Conservation (phyloP, 2,797 vertebrate genomes). For the Pseudopleuronectes americanus region DNA sequence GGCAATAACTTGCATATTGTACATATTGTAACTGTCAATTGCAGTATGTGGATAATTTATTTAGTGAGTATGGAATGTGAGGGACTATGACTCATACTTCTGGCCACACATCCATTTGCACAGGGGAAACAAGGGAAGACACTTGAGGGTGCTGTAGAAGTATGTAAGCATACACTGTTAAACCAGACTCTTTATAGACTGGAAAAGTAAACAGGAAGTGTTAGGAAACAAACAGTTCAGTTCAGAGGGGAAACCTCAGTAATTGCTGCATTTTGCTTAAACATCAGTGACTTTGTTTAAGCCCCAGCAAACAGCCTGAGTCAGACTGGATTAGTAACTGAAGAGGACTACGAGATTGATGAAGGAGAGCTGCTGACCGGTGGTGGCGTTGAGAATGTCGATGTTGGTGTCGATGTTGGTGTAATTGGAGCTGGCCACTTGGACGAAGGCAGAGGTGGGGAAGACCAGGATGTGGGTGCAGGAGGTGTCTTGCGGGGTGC, state of each 20-base stretch:
- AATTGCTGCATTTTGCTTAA: constrained; percentile 22
- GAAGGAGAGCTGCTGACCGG: constrained; percentile 85
- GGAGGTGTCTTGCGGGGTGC: constrained; percentile 97
- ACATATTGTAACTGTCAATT: neutral
- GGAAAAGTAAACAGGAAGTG: constrained; percentile 32
- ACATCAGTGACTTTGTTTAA: constrained; percentile 19
- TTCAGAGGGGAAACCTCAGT: constrained; percentile 16
- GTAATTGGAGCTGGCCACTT: constrained; percentile 94
- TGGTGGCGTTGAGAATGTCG: constrained; percentile 95
- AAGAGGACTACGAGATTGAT: neutral
- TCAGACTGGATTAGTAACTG: constrained; percentile 9
- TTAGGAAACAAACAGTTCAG: constrained; percentile 11
- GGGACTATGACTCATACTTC: neutral
- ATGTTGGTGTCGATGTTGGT: constrained; percentile 92
- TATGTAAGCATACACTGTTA: constrained; percentile 11
- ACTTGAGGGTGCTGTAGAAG: constrained; percentile 7
- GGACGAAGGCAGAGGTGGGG: constrained; percentile 95
- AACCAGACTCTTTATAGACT: constrained; percentile 16
- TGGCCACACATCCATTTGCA: constrained; percentile 22
- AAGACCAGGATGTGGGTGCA: constrained; percentile 99
- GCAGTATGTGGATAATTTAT: neutral
- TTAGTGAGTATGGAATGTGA: neutral
- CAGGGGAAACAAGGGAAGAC: constrained; percentile 12
- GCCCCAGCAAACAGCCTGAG: constrained; percentile 13
- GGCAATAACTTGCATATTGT: neutral